Evolutionary conservation across 2,888 invertebrate species (phyloP).

Genomic region (Ganaspis brasiliensis): DNA sequence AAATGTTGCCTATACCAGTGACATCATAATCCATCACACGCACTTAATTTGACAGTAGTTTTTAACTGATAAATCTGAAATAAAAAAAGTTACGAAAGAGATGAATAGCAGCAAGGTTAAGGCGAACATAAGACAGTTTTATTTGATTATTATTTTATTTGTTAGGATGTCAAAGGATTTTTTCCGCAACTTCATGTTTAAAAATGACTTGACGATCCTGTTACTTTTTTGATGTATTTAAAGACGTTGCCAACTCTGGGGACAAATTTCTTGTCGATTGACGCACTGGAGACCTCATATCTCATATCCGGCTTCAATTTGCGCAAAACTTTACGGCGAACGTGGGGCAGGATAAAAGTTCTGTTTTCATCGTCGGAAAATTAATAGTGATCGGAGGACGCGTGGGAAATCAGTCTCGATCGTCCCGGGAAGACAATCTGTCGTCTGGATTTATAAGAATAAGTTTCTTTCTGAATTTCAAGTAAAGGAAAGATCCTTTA

Average conservation of each 20-base stretch:
- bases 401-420: conserved; percentile 39
- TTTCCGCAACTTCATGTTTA: no score
- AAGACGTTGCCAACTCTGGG: background rate
- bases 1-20: no score
- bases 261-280: conserved; percentile 3
- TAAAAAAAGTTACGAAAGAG: no score
- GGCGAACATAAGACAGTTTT: no score
- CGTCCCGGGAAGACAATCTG: conserved; percentile 34
- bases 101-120: no score
- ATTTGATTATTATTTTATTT: no score
- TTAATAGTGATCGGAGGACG: conserved; percentile 40
- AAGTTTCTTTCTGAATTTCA: conserved; percentile 38
- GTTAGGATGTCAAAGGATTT: no score
- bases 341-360: conserved; percentile 32
- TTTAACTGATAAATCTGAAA: no score
- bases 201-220: background rate
- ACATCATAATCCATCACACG: no score
- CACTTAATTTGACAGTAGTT: no score
- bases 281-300: conserved; percentile 15
- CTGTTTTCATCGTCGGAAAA: conserved; percentile 38
- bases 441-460: conserved; percentile 40
- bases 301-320: conserved; percentile 27
- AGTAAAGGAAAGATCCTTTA: background rate
- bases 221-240: background rate
- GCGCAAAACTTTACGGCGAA: conserved; percentile 34